Evolutionary conservation across 2,888 invertebrate genomes (phyloP).

Genomic region (Drosophila tanythrix): DNA sequence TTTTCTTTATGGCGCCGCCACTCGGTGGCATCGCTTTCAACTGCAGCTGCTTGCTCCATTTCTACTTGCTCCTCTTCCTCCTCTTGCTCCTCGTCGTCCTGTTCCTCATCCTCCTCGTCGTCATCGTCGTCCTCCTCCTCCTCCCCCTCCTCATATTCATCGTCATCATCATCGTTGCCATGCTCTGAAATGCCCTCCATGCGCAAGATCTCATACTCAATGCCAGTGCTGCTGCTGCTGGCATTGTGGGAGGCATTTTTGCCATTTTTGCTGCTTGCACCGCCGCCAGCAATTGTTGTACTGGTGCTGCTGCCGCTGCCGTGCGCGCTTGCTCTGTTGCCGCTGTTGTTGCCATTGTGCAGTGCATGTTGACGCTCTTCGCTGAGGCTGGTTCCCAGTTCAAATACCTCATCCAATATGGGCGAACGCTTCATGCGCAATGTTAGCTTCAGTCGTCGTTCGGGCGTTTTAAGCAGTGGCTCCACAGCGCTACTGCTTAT

Average conservation of each 20-base stretch:
- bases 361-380: slow-evolving; percentile 85
- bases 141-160: slow-evolving; percentile 41
- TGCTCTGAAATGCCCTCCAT: slow-evolving; percentile 89
- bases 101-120: slow-evolving; percentile 8
- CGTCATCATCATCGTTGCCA: slow-evolving; percentile 79
- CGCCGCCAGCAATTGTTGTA: not conserved
- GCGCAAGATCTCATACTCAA: slow-evolving; percentile 93
- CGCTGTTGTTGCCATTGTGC: slow-evolving; percentile 47
- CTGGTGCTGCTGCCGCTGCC: not conserved
- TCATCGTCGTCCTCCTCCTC: slow-evolving; percentile 20
- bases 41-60: slow-evolving; percentile 1
- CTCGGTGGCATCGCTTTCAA: slow-evolving; percentile 19
- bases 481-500: slow-evolving; percentile 59
- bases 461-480: slow-evolving; percentile 84
- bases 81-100: slow-evolving; percentile 5
- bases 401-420: slow-evolving; percentile 92
- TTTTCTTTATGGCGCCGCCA: slow-evolving; percentile 44
- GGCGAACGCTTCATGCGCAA: slow-evolving; percentile 95
- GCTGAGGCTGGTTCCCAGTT: slow-evolving; percentile 90
- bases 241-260: slow-evolving; percentile 12
- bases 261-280: slow-evolving; percentile 40
- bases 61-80: slow-evolving; percentile 17
- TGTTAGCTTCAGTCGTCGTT: slow-evolving; percentile 89
- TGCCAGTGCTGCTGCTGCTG: slow-evolving; percentile 23
- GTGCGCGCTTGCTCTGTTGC: slow-evolving; percentile 1